Conservation (phyloP, 2,888 invertebrate species). For the Listrodromus nycthemerus region DNA sequence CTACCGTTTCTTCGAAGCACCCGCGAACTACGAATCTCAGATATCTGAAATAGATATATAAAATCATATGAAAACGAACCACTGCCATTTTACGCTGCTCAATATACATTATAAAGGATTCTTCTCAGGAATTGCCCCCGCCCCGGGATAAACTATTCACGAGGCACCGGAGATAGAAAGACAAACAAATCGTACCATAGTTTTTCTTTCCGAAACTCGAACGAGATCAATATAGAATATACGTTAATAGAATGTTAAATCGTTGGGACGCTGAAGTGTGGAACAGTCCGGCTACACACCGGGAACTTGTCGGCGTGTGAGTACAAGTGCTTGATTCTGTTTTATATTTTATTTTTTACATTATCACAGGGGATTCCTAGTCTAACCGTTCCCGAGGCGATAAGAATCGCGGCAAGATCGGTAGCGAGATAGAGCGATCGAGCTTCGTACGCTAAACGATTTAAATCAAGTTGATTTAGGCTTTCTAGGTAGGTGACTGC, state of each 20-base stretch:
- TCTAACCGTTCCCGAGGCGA: constrained; percentile 59
- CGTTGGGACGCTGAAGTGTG: not conserved
- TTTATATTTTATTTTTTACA: constrained; percentile 64
- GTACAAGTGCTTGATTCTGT: not conserved
- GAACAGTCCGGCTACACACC: constrained; percentile 34
- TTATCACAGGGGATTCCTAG: constrained; percentile 62
- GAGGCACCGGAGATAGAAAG: not conserved
- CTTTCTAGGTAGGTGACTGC: constrained; percentile 68
- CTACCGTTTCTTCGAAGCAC: constrained; percentile 6
- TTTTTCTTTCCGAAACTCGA: not conserved
- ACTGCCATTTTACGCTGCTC: not conserved
- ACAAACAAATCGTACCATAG: not conserved
- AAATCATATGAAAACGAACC: not conserved
- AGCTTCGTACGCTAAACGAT: constrained; percentile 73
- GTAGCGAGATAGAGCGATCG: constrained; percentile 45
- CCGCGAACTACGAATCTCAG: not conserved
- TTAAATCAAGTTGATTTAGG: constrained; percentile 82
- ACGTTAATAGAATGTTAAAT: constrained; percentile 8
- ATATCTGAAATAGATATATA: not conserved
- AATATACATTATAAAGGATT: not conserved
- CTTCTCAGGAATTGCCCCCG: not conserved
- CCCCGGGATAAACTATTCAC: not conserved
- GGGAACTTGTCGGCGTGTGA: constrained; percentile 23
- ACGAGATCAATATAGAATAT: constrained; percentile 7
- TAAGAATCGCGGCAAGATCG: constrained; percentile 42